These are phyloP conservation scores for Ceyx cyanopectus DNA, from an alignment of 2,113 vertebrate genomes.

Conservation along the genomic window DNA sequence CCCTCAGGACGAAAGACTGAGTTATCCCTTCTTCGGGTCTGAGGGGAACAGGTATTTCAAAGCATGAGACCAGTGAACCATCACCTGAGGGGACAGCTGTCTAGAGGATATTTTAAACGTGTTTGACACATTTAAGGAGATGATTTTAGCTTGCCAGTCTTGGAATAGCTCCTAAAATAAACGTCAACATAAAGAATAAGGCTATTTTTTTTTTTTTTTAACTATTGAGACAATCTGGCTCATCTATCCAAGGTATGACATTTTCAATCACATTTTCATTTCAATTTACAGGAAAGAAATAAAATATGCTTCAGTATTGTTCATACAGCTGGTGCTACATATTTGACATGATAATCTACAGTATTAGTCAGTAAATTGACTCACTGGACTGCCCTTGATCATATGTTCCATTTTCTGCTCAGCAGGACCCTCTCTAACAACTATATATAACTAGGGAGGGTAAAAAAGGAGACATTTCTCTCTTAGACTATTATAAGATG, in stretches of 20 bases:
- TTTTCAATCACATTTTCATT: slow-evolving; percentile 44
- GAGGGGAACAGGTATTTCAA: slow-evolving; percentile 9
- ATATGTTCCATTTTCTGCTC: slow-evolving; percentile 53
- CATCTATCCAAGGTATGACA: not conserved
- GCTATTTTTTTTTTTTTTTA: slow-evolving; percentile 29
- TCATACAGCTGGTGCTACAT: slow-evolving; percentile 11
- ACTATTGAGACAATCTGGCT: slow-evolving; percentile 30
- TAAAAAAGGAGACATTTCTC: not conserved
- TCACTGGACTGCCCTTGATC: slow-evolving; percentile 66
- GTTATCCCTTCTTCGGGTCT: not conserved
- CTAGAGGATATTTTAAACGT: not conserved
- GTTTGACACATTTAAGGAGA: slow-evolving; percentile 11
- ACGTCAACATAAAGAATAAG: slow-evolving; percentile 20
- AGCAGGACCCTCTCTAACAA: slow-evolving; percentile 39
- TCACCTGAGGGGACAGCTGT: not conserved
- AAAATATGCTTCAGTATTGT: slow-evolving; percentile 34
- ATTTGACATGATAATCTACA: slow-evolving; percentile 64
- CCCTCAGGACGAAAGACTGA: not conserved
- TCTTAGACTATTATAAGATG: slow-evolving; percentile 45
- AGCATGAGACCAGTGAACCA: not conserved
- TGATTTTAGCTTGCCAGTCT: slow-evolving; percentile 6
- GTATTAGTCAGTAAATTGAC: slow-evolving; percentile 69
- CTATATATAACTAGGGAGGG: slow-evolving; percentile 49
- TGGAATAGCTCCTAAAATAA: slow-evolving; percentile 26
- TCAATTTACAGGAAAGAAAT: slow-evolving; percentile 52